phyloP scores from a whole-genome alignment of 2,888 invertebrate species.

The Oxyteleia sp. region DNA sequence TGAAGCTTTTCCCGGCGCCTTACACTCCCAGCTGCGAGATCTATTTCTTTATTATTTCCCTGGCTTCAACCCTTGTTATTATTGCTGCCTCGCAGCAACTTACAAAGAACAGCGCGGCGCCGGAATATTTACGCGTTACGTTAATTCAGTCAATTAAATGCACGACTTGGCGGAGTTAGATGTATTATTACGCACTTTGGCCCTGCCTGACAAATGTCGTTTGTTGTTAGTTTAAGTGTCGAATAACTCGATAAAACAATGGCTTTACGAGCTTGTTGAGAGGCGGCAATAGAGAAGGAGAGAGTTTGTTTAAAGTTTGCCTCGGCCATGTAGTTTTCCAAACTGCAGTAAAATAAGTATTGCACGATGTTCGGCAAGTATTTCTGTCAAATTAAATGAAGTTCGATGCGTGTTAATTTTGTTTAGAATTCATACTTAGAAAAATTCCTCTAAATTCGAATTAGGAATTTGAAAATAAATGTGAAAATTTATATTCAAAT shows the following conservation, averaged over 20 bases:
- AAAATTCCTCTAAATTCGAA: too few relatives aligned
- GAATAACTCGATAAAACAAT: constrained; percentile 31
- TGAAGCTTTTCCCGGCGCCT: constrained; percentile 34
- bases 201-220: constrained; percentile 17
- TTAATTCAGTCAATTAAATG: constrained; percentile 58
- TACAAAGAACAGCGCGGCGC: constrained; percentile 20
- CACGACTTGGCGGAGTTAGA: constrained; percentile 11
- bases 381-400: too few relatives aligned
- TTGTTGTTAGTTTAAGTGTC: constrained; percentile 8
- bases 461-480: too few relatives aligned
- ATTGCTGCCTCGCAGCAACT: neutral
- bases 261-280: constrained; percentile 26
- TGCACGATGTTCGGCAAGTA: too few relatives aligned
- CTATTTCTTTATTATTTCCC: constrained; percentile 34
- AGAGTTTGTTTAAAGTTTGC: too few relatives aligned
- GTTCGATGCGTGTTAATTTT: too few relatives aligned
- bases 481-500: too few relatives aligned
- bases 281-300: too few relatives aligned
- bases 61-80: neutral
- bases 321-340: too few relatives aligned
- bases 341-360: too few relatives aligned
- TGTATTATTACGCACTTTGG: constrained; percentile 46
- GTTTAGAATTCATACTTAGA: too few relatives aligned
- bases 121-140: constrained; percentile 46
- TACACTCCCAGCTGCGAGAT: neutral